Conservation (phyloP, 1,140 invertebrate genomes). For the Leptonema lineaticorne region DNA sequence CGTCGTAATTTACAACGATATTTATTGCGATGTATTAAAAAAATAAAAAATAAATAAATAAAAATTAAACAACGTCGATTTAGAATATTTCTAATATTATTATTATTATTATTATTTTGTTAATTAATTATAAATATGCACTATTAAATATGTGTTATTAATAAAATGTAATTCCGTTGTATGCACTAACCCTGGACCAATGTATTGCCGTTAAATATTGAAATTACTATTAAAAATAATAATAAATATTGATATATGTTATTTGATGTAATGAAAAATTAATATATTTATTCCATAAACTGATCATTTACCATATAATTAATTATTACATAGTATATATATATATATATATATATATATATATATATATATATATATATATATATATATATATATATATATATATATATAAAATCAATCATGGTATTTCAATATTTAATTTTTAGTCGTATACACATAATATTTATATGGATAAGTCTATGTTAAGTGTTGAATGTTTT, state of each 20-base stretch:
- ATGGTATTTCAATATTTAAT: constrained; percentile 21
- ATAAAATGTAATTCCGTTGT: constrained; percentile 13
- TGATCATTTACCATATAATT: no score
- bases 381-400: no score
- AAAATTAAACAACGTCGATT: no score
- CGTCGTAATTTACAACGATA: no score
- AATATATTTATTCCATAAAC: background rate
- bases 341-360: constrained; percentile 1
- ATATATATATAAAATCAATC: constrained; percentile 10
- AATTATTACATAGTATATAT: background rate
- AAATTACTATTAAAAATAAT: background rate
- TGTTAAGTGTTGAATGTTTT: constrained; percentile 24
- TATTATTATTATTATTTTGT: no score
- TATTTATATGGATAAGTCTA: constrained; percentile 1
- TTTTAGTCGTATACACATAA: constrained; percentile 7
- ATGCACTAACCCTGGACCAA: constrained; percentile 21
- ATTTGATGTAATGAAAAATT: background rate
- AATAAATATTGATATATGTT: constrained; percentile 14
- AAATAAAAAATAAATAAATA: no score
- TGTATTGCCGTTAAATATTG: constrained; percentile 12
- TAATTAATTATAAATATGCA: no score
- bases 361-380: constrained; percentile 24
- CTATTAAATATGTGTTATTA: constrained; percentile 7
- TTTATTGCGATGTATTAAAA: no score
- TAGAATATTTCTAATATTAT: no score